Base-by-base conservation (phyloP, 1,140 invertebrate genomes). In the Dolichoris vasculosae region DNA sequence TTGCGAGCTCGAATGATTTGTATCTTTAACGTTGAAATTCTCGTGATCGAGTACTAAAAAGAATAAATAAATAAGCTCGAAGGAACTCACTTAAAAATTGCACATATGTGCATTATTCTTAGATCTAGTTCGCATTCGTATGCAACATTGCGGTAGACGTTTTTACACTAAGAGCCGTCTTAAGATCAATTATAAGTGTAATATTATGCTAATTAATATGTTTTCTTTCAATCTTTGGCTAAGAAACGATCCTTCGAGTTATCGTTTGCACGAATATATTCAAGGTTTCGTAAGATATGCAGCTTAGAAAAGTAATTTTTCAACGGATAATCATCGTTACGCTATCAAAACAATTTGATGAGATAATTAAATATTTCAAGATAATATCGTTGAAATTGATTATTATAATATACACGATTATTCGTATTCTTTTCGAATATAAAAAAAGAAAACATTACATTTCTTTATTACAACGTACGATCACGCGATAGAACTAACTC, bases 141-240 rank as follows among this genome's bases (percentile, higher is more conserved):
- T 32, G 26, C 32, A 48, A 2, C 55, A 3, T 26, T 59, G 55
- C 2, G 48, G 23, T 59, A 9, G 55, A 59, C 55, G 46, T 76
- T n/a, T n/a, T n/a, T 83, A 59, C 43, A 38, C 26, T 40, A 35
- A 76, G 30, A 38, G 40, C 55, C 15, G 51, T 23, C n/a, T 75
- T 43, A 43, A n/a, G 59, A 48, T 67, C 75, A 67, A 84, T 84
- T 78, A 69, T 76, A 20, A 8, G 13, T 30, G 32, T 78, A 51
- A 48, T 40, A 40, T 69, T 69, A 84, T 76, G 82, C n/a, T 69
- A 84, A 84, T 78, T 69, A 6, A 78, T 32, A 84, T n/a, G n/a
- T 59, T 76, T 38, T 30, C 17, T 38, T 78, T 51, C 30, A 78
- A 84, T 78, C 32, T 84, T 78, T 17, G 30, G 40, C 69, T 78